Evolutionary conservation across 2,113 vertebrate genomes (phyloP).

Genomic region (Bettongia penicillata): DNA sequence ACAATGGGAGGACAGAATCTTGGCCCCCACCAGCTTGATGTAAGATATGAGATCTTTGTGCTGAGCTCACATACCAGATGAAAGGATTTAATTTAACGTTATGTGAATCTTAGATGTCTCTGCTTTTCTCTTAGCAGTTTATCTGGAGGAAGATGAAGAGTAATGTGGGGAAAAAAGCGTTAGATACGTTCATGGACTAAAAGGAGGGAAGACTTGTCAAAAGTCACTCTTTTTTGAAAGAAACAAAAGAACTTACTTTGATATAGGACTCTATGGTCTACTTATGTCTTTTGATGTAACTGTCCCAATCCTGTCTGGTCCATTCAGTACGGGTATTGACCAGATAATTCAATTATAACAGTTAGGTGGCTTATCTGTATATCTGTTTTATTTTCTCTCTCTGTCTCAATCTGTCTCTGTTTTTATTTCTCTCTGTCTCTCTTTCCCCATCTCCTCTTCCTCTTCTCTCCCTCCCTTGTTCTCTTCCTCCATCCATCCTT

Average conservation of each 20-base stretch:
- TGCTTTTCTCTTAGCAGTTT: background rate
- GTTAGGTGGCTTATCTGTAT: background rate
- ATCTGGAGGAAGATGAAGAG: background rate
- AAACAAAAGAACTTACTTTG: background rate
- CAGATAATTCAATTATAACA: background rate
- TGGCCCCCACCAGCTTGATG: background rate
- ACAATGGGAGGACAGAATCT: background rate
- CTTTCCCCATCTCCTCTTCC: background rate
- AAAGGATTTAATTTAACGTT: background rate
- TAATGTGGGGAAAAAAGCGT: background rate
- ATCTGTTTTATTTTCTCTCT: background rate
- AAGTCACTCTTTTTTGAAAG: background rate
- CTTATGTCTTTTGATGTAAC: background rate
- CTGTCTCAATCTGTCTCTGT: background rate
- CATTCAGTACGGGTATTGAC: background rate
- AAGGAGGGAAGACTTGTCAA: background rate
- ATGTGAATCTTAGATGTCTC: background rate
- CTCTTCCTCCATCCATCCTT: background rate
- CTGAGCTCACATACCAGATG: background rate
- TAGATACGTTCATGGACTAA: background rate
- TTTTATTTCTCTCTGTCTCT: background rate
- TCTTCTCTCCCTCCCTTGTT: background rate
- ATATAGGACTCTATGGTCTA: background rate
- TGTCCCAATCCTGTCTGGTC: background rate
- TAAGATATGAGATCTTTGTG: background rate